These are phyloP conservation scores for Siderastrea siderea DNA, from an alignment of 92 coral and sea anemone species.

Conservation along the genomic window DNA sequence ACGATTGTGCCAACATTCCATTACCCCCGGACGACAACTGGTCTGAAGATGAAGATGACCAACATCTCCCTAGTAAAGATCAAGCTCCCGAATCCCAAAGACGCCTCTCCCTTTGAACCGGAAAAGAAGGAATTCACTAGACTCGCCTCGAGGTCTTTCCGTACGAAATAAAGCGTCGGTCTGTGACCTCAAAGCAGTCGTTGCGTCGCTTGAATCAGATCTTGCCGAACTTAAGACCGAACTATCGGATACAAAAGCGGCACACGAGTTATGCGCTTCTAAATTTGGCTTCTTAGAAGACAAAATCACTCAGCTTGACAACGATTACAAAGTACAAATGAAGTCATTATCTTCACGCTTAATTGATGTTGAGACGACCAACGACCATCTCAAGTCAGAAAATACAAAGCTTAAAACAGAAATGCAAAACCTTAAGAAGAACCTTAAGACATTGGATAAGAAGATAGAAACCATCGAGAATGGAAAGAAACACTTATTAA, in stretches of 20 bases:
- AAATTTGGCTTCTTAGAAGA: conserved; percentile 7
- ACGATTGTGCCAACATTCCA: no score
- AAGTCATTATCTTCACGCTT: conserved; percentile 9
- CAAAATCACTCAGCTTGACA: conserved; percentile 23
- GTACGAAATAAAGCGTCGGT: not conserved
- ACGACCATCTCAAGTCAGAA: not conserved
- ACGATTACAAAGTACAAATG: conserved; percentile 6
- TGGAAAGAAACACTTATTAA: not conserved
- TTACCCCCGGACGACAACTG: no score
- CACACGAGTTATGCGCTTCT: not conserved
- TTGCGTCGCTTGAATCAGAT: not conserved
- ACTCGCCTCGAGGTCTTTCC: conserved; percentile 17
- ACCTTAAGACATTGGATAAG: not conserved
- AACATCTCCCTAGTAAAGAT: no score
- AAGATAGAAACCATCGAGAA: not conserved
- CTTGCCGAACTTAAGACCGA: conserved; percentile 1
- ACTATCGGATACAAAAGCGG: not conserved
- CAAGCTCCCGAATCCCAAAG: no score
- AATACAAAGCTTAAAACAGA: conserved; percentile 8
- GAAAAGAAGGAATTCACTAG: conserved; percentile 37
- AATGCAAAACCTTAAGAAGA: not conserved
- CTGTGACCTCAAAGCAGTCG: conserved; percentile 24
- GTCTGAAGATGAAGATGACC: no score
- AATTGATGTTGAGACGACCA: conserved; percentile 16
- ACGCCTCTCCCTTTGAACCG: not conserved